Evolutionary conservation across 2,888 invertebrate genomes (phyloP).

Genomic region (Athetis lepigone): DNA sequence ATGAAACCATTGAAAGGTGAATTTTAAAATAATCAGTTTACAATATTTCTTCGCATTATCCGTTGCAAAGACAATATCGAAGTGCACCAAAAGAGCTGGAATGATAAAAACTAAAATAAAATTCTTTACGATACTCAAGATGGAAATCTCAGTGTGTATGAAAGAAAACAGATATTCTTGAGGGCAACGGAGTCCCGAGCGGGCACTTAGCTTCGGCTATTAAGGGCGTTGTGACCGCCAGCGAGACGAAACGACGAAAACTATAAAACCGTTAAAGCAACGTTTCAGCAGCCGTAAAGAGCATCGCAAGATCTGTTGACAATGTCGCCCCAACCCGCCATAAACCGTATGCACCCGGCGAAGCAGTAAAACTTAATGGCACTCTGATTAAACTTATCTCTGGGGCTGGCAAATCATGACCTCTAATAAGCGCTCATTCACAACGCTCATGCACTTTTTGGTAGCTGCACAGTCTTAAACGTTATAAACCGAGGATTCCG

Average conservation of each 20-base stretch:
- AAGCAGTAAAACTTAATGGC: constrained; percentile 88
- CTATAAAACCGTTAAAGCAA: constrained; percentile 91
- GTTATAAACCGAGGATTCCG: constrained; percentile 66
- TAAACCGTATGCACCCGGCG: constrained; percentile 90
- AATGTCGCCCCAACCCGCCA: constrained; percentile 88
- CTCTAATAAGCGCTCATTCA: constrained; percentile 79
- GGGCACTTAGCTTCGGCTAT: constrained; percentile 89
- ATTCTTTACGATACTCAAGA: constrained; percentile 83
- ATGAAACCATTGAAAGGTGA: constrained; percentile 11
- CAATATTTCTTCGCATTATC: constrained; percentile 6
- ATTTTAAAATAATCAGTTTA: constrained; percentile 3
- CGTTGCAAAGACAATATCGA: constrained; percentile 22
- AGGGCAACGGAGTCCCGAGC: constrained; percentile 86
- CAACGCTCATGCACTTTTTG: constrained; percentile 69
- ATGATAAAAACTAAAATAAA: constrained; percentile 69
- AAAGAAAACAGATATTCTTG: constrained; percentile 86
- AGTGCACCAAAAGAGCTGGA: constrained; percentile 33
- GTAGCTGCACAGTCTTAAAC: constrained; percentile 68
- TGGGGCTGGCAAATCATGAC: constrained; percentile 81
- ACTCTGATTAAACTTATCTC: constrained; percentile 90
- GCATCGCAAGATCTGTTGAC: constrained; percentile 90
- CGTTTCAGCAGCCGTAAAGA: constrained; percentile 90
- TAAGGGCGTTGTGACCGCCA: constrained; percentile 88
- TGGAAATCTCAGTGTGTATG: constrained; percentile 84
- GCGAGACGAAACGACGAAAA: constrained; percentile 88